A percentile compares a stretch with the other conserved stretches of the same genome.
phyloP scores from a whole-genome alignment of 2,113 vertebrate genomes.

The Cochlearius cochlearius region DNA sequence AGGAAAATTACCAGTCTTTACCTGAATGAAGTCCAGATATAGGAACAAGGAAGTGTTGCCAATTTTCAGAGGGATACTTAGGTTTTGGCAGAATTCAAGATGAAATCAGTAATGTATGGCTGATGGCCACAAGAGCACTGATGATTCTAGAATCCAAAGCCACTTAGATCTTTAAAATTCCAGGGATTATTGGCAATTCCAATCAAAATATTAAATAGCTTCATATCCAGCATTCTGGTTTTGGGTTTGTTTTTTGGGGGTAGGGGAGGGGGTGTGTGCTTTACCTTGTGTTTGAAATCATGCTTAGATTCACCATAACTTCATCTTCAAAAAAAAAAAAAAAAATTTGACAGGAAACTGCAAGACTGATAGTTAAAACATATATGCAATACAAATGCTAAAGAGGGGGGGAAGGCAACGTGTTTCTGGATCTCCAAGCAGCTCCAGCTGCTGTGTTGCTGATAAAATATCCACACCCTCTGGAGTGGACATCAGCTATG shows the following conservation, averaged over 20 bases:
- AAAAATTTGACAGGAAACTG: not conserved
- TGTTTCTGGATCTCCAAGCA: constrained; percentile 5
- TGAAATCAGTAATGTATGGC: not conserved
- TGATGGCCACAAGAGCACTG: not conserved
- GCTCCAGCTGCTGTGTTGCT: not conserved
- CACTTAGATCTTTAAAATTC: not conserved
- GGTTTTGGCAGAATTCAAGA: not conserved
- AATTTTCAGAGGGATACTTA: not conserved
- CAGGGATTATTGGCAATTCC: not conserved
- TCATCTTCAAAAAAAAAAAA: not conserved
- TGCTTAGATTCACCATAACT: not conserved
- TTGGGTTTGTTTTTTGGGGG: too few relatives aligned
- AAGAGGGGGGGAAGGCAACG: not conserved
- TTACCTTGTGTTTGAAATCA: not conserved
- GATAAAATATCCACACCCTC: constrained; percentile 51
- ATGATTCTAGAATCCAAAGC: not conserved
- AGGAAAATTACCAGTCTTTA: not conserved
- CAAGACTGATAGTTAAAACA: not conserved
- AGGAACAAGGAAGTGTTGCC: not conserved
- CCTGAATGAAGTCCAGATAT: not conserved
- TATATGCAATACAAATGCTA: not conserved
- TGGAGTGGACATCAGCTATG: constrained; percentile 38
- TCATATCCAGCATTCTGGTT: accelerated
- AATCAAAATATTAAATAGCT: not conserved
- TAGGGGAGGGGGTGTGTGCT: not conserved